Base-by-base conservation (phyloP, 2,113 vertebrate species). In the Thalassarche chlororhynchos region DNA sequence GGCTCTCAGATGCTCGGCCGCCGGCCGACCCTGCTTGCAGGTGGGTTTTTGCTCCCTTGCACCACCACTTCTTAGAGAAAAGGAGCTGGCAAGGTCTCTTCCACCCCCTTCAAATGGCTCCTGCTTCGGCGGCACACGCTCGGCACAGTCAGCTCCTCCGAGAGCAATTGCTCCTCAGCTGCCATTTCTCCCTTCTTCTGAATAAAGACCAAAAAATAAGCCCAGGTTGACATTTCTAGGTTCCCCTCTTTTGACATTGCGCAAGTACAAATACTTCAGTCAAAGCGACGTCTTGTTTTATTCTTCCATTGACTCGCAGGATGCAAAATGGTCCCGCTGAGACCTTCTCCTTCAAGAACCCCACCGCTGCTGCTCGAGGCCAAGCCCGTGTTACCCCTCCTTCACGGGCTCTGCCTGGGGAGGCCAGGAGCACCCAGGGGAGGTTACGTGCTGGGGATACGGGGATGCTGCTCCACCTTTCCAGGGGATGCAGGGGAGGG, bases 21-120 rank as follows among this genome's bases (percentile, higher is more conserved):
- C 12, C 2, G 1, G 5, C 44, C 1, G 3, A 29, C n/a, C 44
- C 2, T 0, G n/a, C 19, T 60, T 12, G 21, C 21, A 12, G 40
- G 9, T 14, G 42, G 52, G 13, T 13, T 79, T 85, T 64, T 2
- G 4, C 8, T 68, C 47, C 74, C n/a, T 79, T 6, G 4, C 55
- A 21, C 14, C 52, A 20, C 38, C 38, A 7, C 11, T 11, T 36
- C 40, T 51, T 20, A 15, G 32, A n/a, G 42, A n/a, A 72, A 21
- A 51, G 42, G 38, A 42, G 38, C 31, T 16, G 28, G 31, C 10
- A 28, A 68, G 21, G 38, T 29, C 61, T 34, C 72, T 28, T 55
- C 61, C 47, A 60, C 28, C 18, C 29, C 13, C n/a, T 78, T 77
- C 3, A 5, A 32, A 47, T 1, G 6, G 11, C 61, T 79, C 66